These are phyloP conservation scores for Petrocephalus zakoni DNA, from an alignment of 2,113 vertebrate genomes.

Conservation along the genomic window DNA sequence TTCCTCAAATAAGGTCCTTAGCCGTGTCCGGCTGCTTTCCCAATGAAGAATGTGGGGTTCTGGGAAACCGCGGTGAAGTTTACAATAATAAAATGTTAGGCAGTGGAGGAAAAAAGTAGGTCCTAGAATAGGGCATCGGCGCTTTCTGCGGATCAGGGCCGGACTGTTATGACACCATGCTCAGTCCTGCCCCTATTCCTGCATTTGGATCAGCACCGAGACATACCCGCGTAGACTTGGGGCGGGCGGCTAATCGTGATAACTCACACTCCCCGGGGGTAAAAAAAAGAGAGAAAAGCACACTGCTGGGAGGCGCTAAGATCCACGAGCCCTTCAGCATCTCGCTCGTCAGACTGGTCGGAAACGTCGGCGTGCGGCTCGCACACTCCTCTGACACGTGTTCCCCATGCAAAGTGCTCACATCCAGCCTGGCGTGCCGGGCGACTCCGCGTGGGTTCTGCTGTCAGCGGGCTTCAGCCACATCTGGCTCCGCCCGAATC, in stretches of 20 bases:
- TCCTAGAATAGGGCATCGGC: background rate
- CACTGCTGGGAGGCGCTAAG: background rate
- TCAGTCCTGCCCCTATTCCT: background rate
- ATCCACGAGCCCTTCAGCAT: background rate
- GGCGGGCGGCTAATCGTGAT: background rate
- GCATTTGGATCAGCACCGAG: background rate
- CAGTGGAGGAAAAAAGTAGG: background rate
- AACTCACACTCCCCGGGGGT: background rate
- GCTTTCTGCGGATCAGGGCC: background rate
- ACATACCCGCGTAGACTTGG: background rate
- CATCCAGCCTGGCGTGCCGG: background rate
- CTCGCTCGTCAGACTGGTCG: background rate
- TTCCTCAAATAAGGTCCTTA: background rate
- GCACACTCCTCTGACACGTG: background rate
- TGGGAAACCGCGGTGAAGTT: background rate
- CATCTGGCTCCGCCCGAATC: background rate
- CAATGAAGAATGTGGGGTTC: background rate
- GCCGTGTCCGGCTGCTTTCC: background rate
- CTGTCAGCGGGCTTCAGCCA: background rate
- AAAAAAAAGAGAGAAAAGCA: background rate
- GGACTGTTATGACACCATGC: background rate
- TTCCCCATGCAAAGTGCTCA: background rate
- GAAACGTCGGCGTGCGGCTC: background rate
- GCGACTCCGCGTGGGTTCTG: background rate
- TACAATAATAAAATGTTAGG: background rate